These are phyloP conservation scores for Heteromormyrus szaboi DNA, from an alignment of 2,797 vertebrate genomes.

Conservation along the genomic window DNA sequence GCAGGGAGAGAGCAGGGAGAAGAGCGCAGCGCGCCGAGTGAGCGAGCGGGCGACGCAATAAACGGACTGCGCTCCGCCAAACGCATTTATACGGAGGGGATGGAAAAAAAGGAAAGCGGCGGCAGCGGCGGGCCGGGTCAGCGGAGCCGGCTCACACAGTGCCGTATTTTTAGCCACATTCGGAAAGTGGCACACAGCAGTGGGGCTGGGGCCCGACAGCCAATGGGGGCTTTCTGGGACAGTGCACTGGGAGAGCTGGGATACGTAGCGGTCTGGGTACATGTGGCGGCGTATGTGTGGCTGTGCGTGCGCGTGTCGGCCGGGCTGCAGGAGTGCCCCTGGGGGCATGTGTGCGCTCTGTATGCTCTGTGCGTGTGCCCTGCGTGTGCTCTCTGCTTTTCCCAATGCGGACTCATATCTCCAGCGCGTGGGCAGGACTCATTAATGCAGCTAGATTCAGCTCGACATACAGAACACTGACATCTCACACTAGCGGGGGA, in stretches of 20 bases:
- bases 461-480: not conserved
- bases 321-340: not conserved
- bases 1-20: slow-evolving; percentile 26
- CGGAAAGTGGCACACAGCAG: slow-evolving; percentile 51
- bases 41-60: slow-evolving; percentile 39
- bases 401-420: not conserved
- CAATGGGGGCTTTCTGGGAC: slow-evolving; percentile 42
- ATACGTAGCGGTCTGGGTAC: not conserved
- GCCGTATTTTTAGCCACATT: slow-evolving; percentile 61
- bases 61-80: slow-evolving; percentile 31
- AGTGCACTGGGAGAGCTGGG: slow-evolving; percentile 51
- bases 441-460: slow-evolving; percentile 15
- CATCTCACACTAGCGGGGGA: not conserved
- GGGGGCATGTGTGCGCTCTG: not conserved
- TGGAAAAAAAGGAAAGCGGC: slow-evolving; percentile 18
- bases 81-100: slow-evolving; percentile 39
- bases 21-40: not conserved
- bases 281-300: not conserved
- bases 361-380: not conserved
- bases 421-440: slow-evolving; percentile 10
- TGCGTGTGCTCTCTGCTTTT: not conserved
- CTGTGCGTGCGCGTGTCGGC: not conserved
- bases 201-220: slow-evolving; percentile 33
- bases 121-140: slow-evolving; percentile 41
- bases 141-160: slow-evolving; percentile 38